Percentiles rank a stretch among this genome's conserved stretches.
Evolutionary conservation across 1,140 invertebrate genomes (phyloP).

Genomic region (Tetramorium simillimum): DNA sequence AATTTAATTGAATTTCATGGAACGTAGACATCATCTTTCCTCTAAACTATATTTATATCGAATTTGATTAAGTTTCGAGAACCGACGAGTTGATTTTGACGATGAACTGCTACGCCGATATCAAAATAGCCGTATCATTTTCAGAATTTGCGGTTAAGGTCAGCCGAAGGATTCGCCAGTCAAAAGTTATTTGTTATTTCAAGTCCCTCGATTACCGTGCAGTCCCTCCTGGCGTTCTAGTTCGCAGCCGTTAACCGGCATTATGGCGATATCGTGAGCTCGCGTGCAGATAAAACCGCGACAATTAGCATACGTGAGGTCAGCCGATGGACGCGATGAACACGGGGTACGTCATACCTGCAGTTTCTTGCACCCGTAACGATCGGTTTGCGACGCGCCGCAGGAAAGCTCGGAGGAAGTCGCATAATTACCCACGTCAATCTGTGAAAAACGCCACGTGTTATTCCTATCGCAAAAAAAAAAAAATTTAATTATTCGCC

Average conservation of each 20-base stretch:
- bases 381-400: not conserved
- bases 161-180: not conserved
- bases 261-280: constrained; percentile 72
- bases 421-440: not conserved
- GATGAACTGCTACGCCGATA: not conserved
- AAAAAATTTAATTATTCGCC: not conserved
- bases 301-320: constrained; percentile 83
- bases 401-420: not conserved
- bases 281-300: constrained; percentile 82
- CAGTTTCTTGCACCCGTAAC: constrained; percentile 60
- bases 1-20: too few relatives aligned
- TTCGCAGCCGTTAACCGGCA: constrained; percentile 60
- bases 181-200: constrained; percentile 17
- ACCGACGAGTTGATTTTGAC: not conserved
- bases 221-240: constrained; percentile 52
- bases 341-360: constrained; percentile 65
- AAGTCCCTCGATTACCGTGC: constrained; percentile 10
- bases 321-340: constrained; percentile 73
- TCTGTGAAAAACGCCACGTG: not conserved
- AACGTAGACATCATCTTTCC: too few relatives aligned
- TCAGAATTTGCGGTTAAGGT: not conserved
- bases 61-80: not conserved
- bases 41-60: too few relatives aligned
- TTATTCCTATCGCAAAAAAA: too few relatives aligned
- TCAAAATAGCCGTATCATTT: not conserved